Base-by-base conservation (phyloP, 2,113 vertebrate species). In the Vidua macroura region DNA sequence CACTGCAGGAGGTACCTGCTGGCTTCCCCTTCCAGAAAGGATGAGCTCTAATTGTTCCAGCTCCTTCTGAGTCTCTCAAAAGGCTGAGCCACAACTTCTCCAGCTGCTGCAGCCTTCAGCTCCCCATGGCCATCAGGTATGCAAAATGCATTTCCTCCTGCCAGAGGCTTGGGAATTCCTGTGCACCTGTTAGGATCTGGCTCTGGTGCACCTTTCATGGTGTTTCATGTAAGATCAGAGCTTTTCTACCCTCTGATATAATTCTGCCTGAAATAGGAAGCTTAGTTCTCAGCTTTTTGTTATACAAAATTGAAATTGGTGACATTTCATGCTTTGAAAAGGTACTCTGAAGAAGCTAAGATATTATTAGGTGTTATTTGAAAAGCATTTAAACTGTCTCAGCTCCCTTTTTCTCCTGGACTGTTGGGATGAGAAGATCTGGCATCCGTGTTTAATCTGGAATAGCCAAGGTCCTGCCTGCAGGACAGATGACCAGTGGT, bases 61-160 rank as follows among this genome's bases (percentile, higher is more conserved):
- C 20, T 67, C 78, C 68, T 91, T 63, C 18, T 15, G 24, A 44
- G 19, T 11, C 19, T 79, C 67, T 91, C 52, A 23, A 70, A 62
- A 46, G 48, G n/a, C 63, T 80, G 88, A 90, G n/a, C n/a, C 22
- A 18, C 22, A 20, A 1, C 55, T 62, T 28, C 72, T 83, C 14
- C 78, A 56, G 33, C 20, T 0, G 0, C 77, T 33, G 64, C 63
- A 76, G 46, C 46, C 59, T 21, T 4, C 20, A 76, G 80, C 51
- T 93, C 86, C 86, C 63, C 46, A 17, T 0, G 1, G 55, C 60
- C 81, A 46, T 83, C 89, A 56, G 0, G 3, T 20, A 70, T 75
- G 80, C 83, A 93, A 86, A 93, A 31, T 41, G 51, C 73, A 43
- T 88, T 88, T 83, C 46, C 48, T 81, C 37, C 52, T 95, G 83